Evolutionary conservation across 2,113 vertebrate species (phyloP).

Genomic region (Dryoscopus gambensis): DNA sequence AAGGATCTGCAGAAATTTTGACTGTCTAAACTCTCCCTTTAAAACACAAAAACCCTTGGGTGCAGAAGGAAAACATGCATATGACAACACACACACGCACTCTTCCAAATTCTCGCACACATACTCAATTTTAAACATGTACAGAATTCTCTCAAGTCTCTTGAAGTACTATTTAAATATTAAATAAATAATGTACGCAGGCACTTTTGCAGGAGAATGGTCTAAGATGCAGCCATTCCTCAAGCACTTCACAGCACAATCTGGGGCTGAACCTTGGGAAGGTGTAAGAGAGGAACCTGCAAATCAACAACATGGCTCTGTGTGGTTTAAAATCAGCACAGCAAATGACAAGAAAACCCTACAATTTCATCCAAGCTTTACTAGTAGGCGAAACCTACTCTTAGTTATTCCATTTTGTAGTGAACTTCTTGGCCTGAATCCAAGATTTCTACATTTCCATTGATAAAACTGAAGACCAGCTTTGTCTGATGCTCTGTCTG

Average conservation of each 20-base stretch:
- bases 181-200: not conserved
- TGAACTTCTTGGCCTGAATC: not conserved
- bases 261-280: not conserved
- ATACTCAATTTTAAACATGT: not conserved
- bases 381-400: not conserved
- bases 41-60: not conserved
- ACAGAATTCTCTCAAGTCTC: not conserved
- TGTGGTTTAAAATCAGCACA: not conserved
- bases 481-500: not conserved
- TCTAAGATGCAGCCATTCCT: not conserved
- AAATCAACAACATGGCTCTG: rapidly evolving
- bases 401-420: not conserved
- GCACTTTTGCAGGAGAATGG: not conserved
- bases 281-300: not conserved
- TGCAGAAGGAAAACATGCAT: not conserved
- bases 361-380: not conserved
- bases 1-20: not conserved
- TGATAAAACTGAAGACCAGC: not conserved
- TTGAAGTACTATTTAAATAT: not conserved
- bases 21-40: not conserved
- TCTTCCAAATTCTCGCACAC: not conserved
- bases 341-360: not conserved
- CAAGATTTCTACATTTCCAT: not conserved
- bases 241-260: not conserved
- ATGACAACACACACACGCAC: not conserved